phyloP scores from a whole-genome alignment of 1,140 invertebrate genomes.

The Meloidogyne hapla region DNA sequence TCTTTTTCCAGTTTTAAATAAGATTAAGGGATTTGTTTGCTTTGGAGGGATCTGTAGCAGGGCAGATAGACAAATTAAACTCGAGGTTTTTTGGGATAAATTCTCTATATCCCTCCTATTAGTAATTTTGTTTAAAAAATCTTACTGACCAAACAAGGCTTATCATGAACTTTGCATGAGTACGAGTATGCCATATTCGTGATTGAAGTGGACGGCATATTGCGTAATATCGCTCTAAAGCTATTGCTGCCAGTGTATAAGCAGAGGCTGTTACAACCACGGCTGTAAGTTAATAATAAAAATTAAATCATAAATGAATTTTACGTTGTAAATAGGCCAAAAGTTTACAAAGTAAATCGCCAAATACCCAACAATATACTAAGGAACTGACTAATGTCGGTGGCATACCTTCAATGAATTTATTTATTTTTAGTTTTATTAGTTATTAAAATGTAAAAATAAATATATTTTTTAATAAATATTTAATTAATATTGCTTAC shows the following conservation, averaged over 20 bases:
- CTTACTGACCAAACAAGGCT: constrained; percentile 43
- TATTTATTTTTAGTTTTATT: neutral
- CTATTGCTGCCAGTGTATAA: constrained; percentile 80
- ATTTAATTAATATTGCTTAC: constrained; percentile 9
- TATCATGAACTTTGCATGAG: constrained; percentile 50
- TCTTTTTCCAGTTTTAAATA: no score
- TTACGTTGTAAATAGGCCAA: constrained; percentile 52
- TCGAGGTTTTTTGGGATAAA: no score
- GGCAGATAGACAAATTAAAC: no score
- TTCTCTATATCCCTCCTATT: no score
- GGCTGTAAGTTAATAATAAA: constrained; percentile 21
- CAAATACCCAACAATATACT: constrained; percentile 58
- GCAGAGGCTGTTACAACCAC: constrained; percentile 52
- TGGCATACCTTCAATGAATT: constrained; percentile 39
- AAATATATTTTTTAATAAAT: no score
- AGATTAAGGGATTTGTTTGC: no score
- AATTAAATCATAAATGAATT: neutral
- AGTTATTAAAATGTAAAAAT: no score
- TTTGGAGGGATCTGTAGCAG: no score
- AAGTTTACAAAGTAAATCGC: constrained; percentile 55
- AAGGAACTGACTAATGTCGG: constrained; percentile 52
- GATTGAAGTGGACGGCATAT: constrained; percentile 85
- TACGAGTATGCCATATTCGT: constrained; percentile 79
- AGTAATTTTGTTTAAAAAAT: neutral
- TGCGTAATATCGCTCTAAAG: constrained; percentile 84